Base-by-base conservation (phyloP, 1,140 invertebrate genomes). In the Drosophila oshimai region DNA sequence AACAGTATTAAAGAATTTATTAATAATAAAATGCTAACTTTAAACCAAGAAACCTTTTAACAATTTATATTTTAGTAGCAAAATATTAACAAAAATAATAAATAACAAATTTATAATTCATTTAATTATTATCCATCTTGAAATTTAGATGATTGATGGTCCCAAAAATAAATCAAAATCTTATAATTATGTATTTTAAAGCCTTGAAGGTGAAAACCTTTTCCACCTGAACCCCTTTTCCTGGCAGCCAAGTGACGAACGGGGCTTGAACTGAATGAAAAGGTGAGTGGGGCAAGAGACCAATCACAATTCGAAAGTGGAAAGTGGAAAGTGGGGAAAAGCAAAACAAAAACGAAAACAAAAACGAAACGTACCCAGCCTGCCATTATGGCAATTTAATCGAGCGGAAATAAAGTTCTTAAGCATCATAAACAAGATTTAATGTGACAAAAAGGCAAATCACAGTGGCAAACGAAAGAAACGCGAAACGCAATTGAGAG, bases 381-480 rank as follows among this genome's bases (percentile, higher is more conserved):
- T 47, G 67, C 58, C 71, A 86, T 86, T 80, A 86, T 80, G 71
- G 71, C 65, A 71, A 86, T 80, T 84, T 84, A 84, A 84, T 84
- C 80, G 79, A 79, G 71, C 81, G 81, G 68, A 84, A 84, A 80
- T 86, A 86, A 84, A 86, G 71, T 86, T 69, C 71, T 72, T 80
- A 86, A 75, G 67, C 80, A 53, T 86, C 79, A 86, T 84, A 84
- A 84, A 84, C 80, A 84, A 84, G 79, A 84, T 84, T 84, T 84
- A 84, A 86, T 86, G 79, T 84, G 80, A 84, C 75, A 84, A 84
- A 84, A 84, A 86, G 73, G 80, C 79, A 83, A 83, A 83, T 83
- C 79, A 86, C 79, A 86, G 65, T 41, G 42, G 28, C 49, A 62
- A 34, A 12, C 5, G 15, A 34, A 31, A 7, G 18, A 12, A 45